A percentile compares a stretch with the other conserved stretches of the same genome.
Conservation (phyloP, 2,888 invertebrate species). For the Limnephilus lunatus region DNA sequence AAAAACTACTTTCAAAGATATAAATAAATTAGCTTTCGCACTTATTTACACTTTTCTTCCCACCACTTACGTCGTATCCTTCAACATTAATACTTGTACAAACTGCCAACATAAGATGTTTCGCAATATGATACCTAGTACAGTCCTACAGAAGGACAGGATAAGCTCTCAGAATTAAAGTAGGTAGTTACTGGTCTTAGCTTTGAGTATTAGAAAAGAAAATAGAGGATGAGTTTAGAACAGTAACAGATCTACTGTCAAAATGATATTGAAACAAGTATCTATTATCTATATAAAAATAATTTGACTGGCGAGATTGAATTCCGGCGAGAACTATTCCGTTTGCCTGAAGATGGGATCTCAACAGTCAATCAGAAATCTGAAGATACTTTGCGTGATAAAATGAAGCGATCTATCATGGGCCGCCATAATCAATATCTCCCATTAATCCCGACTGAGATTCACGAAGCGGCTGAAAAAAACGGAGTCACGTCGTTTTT, state of each 20-base stretch:
- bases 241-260: background rate
- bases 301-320: background rate
- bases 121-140: too few relatives aligned
- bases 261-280: background rate
- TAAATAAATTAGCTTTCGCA: too few relatives aligned
- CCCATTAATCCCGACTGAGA: slow-evolving; percentile 27
- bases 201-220: background rate
- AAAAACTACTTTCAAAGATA: background rate
- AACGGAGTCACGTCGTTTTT: background rate
- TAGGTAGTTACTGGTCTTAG: background rate
- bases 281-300: background rate
- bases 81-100: too few relatives aligned
- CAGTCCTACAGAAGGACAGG: too few relatives aligned
- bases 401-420: slow-evolving; percentile 61
- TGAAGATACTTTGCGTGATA: slow-evolving; percentile 15
- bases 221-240: background rate
- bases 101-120: too few relatives aligned
- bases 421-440: slow-evolving; percentile 15
- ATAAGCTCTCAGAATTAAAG: too few relatives aligned
- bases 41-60: too few relatives aligned
- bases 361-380: background rate
- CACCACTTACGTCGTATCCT: too few relatives aligned
- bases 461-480: background rate
- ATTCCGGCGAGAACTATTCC: background rate
- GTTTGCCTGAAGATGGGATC: background rate